Conservation (phyloP, 2,113 vertebrate genomes). For the Nothoprocta pentlandii region DNA sequence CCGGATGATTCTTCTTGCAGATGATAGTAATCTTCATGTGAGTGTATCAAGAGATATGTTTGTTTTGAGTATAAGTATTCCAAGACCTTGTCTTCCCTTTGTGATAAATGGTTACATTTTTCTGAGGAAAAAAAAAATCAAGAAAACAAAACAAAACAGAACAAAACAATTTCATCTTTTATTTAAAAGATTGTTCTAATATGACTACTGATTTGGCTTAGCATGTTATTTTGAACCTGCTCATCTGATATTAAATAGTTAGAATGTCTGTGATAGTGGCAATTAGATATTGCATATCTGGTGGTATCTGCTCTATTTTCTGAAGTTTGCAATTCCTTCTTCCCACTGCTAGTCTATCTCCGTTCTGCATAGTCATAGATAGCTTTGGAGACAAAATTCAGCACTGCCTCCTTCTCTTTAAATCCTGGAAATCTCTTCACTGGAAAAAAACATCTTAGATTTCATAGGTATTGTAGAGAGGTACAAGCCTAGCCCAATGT, state of each 20-base stretch:
- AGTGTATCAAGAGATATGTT: neutral
- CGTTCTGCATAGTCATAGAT: neutral
- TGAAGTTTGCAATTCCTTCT: neutral
- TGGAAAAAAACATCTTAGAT: neutral
- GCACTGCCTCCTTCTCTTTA: neutral
- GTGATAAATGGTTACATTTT: neutral
- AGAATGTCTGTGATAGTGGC: neutral
- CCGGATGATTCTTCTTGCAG: neutral
- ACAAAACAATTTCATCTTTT: neutral
- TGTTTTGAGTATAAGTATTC: neutral
- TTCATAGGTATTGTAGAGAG: neutral
- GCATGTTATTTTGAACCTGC: neutral
- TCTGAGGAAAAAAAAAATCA: neutral
- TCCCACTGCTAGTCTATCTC: neutral
- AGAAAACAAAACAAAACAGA: neutral
- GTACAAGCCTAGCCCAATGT: neutral
- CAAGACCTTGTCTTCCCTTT: neutral
- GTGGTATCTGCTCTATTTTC: fast-evolving
- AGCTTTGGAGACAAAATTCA: neutral
- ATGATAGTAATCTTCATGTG: neutral
- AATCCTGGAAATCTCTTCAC: neutral
- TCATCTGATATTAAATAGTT: neutral
- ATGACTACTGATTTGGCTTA: neutral
- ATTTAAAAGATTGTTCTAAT: neutral
- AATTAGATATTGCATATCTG: neutral